phyloP scores from a whole-genome alignment of 2,113 vertebrate genomes.

The Hyperoodon ampullatus region DNA sequence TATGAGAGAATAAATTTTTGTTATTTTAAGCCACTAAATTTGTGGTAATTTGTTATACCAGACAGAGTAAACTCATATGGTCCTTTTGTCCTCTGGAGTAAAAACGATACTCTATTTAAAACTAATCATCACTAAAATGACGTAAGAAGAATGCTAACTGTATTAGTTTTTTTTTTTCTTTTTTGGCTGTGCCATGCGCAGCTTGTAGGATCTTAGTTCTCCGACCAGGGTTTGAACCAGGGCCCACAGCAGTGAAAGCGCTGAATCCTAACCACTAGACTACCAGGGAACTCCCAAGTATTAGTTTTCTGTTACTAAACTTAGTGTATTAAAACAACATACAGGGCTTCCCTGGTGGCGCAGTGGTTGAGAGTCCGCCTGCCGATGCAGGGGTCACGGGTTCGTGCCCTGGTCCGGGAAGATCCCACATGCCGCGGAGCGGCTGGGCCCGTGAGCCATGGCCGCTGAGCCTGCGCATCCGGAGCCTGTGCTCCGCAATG shows the following conservation, averaged over 20 bases:
- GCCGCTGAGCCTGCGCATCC: too few relatives aligned
- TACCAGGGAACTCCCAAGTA: background rate
- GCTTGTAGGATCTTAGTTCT: background rate
- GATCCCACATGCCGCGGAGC: too few relatives aligned
- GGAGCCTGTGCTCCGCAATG: too few relatives aligned
- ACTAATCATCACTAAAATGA: conserved; percentile 47
- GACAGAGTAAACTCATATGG: background rate
- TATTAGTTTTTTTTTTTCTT: background rate
- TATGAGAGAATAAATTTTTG: conserved; percentile 7
- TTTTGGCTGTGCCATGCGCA: fast-evolving
- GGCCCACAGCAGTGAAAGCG: background rate
- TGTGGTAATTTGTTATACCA: conserved; percentile 11
- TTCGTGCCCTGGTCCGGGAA: too few relatives aligned
- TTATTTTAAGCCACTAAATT: conserved; percentile 21
- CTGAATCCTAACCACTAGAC: background rate
- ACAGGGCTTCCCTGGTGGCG: too few relatives aligned
- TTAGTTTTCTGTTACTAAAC: conserved; percentile 40
- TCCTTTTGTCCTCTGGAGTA: background rate
- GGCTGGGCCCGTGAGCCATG: too few relatives aligned
- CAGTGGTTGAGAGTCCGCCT: too few relatives aligned
- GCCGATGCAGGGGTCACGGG: too few relatives aligned
- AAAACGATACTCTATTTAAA: conserved; percentile 9
- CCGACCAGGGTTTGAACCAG: background rate
- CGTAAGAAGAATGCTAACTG: background rate
- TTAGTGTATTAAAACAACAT: conserved; percentile 34